phyloP scores from a whole-genome alignment of 1,140 invertebrate genomes.

The Epicauta chinensis region DNA sequence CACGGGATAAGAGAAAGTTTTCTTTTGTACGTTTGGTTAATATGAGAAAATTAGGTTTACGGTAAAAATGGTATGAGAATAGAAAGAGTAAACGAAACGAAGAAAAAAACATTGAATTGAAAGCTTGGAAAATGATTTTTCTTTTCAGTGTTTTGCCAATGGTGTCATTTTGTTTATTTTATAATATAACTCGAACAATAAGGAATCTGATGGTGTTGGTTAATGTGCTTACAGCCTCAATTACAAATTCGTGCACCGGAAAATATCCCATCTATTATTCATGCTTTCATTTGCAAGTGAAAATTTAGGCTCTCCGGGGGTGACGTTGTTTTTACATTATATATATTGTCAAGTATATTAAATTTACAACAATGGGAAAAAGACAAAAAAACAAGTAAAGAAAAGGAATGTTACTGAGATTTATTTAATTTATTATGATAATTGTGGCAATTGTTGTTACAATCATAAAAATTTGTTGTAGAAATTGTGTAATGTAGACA shows the following conservation, averaged over 20 bases:
- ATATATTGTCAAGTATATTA: too few species aligned
- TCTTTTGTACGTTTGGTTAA: slow-evolving; percentile 25
- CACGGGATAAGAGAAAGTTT: slow-evolving; percentile 26
- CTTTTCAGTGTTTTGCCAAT: slow-evolving; percentile 5
- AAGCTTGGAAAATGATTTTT: neutral
- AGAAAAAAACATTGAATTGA: neutral
- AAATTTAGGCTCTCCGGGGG: slow-evolving; percentile 1
- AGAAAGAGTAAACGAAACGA: too few species aligned
- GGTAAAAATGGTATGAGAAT: slow-evolving; percentile 8
- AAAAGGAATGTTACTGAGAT: neutral
- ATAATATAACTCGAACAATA: slow-evolving; percentile 12
- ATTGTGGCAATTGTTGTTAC: too few species aligned
- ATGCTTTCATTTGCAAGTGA: slow-evolving; percentile 15
- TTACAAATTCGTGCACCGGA: slow-evolving; percentile 14
- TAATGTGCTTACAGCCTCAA: slow-evolving; percentile 12
- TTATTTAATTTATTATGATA: too few species aligned
- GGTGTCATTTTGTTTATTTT: slow-evolving; percentile 12
- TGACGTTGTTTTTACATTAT: too few species aligned
- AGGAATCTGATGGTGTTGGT: slow-evolving; percentile 8
- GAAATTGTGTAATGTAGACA: too few species aligned
- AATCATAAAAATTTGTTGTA: too few species aligned
- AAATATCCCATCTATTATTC: slow-evolving; percentile 14
- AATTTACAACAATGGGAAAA: neutral
- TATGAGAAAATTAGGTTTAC: slow-evolving; percentile 34
- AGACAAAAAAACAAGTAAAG: neutral